Base-by-base conservation (phyloP, 1,140 invertebrate species). In the Holcopasites calliopsidis region DNA sequence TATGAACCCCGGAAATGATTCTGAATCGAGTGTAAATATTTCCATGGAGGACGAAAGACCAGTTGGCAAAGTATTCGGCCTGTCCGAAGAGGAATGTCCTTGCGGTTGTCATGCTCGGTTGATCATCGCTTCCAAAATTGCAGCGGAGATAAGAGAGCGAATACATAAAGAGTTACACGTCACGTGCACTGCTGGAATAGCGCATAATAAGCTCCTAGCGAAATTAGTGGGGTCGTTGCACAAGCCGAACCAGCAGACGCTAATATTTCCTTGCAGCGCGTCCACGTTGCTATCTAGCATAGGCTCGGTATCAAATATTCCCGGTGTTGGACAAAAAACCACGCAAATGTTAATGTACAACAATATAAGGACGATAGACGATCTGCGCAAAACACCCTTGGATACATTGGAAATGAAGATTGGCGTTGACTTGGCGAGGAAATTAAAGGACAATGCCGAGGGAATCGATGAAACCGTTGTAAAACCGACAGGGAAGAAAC, bases 231-330 rank as follows among this genome's bases (percentile, higher is more conserved):
- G 95, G 76, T 93, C 93, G 40, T 89, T 93, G 55, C 92, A 97
- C 83, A 96, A 96, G 89, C 95, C 96, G 3, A 95, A 97, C 89
- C 93, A 96, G 80, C 96, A 97, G 86, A 97, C 96, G 10, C 91
- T 95, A 18, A 88, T 97, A 58, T 96, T 94, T 76, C 95, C 96
- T 26, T 93, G 93, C 72, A 92, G 93, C 80, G 93, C 93, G 18
- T 82, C 91, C 33, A 88, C 92, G 38, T 93, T 97, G 72, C 93
- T 97, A 90, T 91, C 93, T 0, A 92, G 92, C 38, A 89, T 95
- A 38, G 90, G 92, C 28, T 92, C 92, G 82, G 88, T 95, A 13
- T 92, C 93, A 10, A 92, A 92, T 69, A 94, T 97, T 84, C 95
- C 95, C 44, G 95, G 95, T 40, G 94, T 97, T 79, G 96, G 96